Base-by-base conservation (phyloP, 2,888 invertebrate genomes). In the Notodonta ziczac region DNA sequence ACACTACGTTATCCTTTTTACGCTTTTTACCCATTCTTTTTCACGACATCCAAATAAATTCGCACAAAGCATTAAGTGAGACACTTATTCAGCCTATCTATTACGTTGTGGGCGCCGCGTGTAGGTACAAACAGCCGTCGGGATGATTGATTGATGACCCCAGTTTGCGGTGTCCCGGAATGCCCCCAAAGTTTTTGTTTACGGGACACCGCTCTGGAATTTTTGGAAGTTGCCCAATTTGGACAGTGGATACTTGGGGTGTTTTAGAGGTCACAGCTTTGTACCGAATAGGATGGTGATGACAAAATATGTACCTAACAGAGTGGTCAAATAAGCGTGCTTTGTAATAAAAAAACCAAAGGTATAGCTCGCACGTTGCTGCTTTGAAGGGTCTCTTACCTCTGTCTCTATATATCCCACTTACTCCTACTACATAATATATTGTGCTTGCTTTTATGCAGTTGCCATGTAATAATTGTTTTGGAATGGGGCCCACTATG, bases 171-270 rank as follows among this genome's bases (percentile, higher is more conserved):
- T 69, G 70, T 73, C 75, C 70, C 70, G 74, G 32, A 13, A 73
- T 78, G 77, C 77, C 82, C 78, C 74, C 55, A 76, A 86, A 87
- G 72, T 87, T 89, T 88, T 88, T 88, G 87, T 86, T 85, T 85
- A 80, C 80, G 65, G 67, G 69, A 75, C 78, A 70, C 67, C 58
- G 61, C 62, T 65, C 60, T 62, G 60, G 69, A 62, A 76, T 72
- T 76, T 73, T 62, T 42, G 54, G 59, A 74, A 80, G 72, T 82
- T 81, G 63, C 35, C 66, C 58, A 61, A 66, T 76, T 50, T 56
- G 46, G 52, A n/a, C 46, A n/a, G n/a, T n/a, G n/a, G 46, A 46
- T n/a, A 10, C n/a, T 46, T 10, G n/a, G 42, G 46, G 6, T 46
- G 46, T 46, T n/a, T n/a, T 10, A 46, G 46, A 46, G 46, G 9